Evolutionary conservation across 2,797 vertebrate genomes (phyloP), one percentile per base, ranked within the genome.

Genomic region (Parauchenoglanis punctatus): DNA sequence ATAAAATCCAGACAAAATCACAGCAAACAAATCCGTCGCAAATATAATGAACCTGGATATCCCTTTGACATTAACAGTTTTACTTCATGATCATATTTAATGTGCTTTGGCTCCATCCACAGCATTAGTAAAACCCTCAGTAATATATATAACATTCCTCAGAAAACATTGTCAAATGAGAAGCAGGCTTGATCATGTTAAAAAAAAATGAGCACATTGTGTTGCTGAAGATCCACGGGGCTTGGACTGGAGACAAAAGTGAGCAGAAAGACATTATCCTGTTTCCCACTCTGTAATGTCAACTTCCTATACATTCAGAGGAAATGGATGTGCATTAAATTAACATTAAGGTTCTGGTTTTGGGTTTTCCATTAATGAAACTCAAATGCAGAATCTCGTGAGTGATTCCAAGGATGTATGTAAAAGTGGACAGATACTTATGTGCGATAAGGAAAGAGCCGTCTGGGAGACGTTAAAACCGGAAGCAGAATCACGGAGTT

Each of bases 251-350:
- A 20, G 15, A 28, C 46, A 8, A 76, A 76, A 54, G 28, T 52
- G 49, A 15, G 25, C 13, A 18, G 75, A 31, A 31, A 31, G 75
- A 77, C 52, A 56, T 77, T 56, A 20, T 91, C 75, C 89, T 90
- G 82, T 92, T 90, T 91, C 83, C 67, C 75, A 91, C 84, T 91
- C 77, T 87, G 68, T 75, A 63, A 68, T 68, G 7, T 81, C 12
- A 13, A 46, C 28, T 87, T 84, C 84, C 85, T 15, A 81, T 87
- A 61, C 85, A 67, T 86, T 88, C 89, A 85, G 52, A 40, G 17
- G 18, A 87, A 88, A 90, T 40, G 63, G 28, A 88, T 82, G 90
- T 44, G 67, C 46, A 67, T 80, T 87, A 35, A 84, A 90, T 91
- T 91, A 86, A 40, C 82, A 88, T 59, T 56, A 63, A 40, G 52